Conservation (phyloP, 1,140 invertebrate species). For the Acromyrmex charruanus region DNA sequence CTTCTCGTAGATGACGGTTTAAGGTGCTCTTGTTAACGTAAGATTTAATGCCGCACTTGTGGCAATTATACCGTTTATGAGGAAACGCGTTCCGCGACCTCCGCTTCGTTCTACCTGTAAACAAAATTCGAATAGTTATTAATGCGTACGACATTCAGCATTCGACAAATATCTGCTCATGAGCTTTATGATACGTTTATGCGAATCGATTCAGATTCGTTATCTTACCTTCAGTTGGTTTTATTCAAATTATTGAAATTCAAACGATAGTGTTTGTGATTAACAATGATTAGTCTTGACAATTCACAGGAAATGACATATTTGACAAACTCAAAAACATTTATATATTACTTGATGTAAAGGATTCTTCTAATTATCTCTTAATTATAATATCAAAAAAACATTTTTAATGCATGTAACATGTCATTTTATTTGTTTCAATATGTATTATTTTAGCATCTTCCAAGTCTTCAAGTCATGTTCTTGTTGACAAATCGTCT, state of each 20-base stretch:
- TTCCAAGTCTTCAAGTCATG: constrained; percentile 19
- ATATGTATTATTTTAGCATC: neutral
- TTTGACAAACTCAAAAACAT: neutral
- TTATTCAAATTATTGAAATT: neutral
- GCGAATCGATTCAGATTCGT: neutral
- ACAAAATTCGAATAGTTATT: constrained; percentile 47
- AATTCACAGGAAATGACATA: neutral
- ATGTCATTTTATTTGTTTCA: neutral
- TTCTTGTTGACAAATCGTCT: neutral
- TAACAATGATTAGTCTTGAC: constrained; percentile 1
- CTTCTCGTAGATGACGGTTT: constrained; percentile 86
- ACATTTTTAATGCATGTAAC: neutral
- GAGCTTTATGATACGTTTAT: constrained; percentile 21
- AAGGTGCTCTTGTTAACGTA: constrained; percentile 85
- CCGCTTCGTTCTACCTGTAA: constrained; percentile 42
- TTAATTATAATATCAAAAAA: neutral
- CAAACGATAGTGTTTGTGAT: neutral
- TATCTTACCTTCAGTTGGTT: neutral
- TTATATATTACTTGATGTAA: neutral
- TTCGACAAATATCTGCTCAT: neutral
- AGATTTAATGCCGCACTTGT: constrained; percentile 79
- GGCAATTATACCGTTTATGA: constrained; percentile 81
- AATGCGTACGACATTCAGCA: neutral
- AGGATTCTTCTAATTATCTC: neutral
- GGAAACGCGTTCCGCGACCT: neutral